Conservation (phyloP, 92 coral and sea anemone genomes). For the Diadumene lineata region DNA sequence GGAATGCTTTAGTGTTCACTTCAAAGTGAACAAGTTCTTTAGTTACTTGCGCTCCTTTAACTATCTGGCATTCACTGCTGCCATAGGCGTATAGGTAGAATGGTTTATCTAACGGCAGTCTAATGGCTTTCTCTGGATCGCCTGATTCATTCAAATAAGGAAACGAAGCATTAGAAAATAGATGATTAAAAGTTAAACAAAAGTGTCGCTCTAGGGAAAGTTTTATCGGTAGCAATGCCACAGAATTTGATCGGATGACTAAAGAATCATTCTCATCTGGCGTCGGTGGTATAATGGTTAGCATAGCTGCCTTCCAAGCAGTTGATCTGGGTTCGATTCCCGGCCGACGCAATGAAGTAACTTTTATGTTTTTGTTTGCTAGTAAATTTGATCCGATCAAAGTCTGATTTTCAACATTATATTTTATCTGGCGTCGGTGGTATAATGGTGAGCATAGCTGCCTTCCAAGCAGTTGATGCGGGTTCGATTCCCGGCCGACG, state of each 20-base stretch:
- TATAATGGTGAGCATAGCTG: background rate
- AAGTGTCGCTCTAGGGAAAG: too few relatives aligned
- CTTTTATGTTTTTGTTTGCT: background rate
- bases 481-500: background rate
- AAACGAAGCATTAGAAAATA: background rate
- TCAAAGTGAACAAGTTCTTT: slow-evolving; percentile 64
- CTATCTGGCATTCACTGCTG: slow-evolving; percentile 65
- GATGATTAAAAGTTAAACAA: too few relatives aligned
- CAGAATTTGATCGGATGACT: too few relatives aligned
- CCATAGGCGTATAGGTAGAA: slow-evolving; percentile 74
- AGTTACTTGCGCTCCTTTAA: slow-evolving; percentile 72
- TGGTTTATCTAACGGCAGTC: slow-evolving; percentile 64
- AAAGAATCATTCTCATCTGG: too few relatives aligned
- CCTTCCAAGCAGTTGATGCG: background rate
- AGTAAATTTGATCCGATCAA: background rate
- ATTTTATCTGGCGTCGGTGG: background rate
- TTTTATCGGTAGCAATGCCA: too few relatives aligned
- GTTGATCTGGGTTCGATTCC: slow-evolving; percentile 99
- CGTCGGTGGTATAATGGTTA: slow-evolving; percentile 99
- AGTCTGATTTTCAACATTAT: too few relatives aligned
- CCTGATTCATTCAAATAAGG: slow-evolving; percentile 30
- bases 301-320: slow-evolving; percentile 99
- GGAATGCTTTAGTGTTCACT: slow-evolving; percentile 43
- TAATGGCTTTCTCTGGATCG: slow-evolving; percentile 36
- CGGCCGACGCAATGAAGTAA: slow-evolving; percentile 35